Conservation (phyloP, 2,113 vertebrate species). For the Heliornis fulica region DNA sequence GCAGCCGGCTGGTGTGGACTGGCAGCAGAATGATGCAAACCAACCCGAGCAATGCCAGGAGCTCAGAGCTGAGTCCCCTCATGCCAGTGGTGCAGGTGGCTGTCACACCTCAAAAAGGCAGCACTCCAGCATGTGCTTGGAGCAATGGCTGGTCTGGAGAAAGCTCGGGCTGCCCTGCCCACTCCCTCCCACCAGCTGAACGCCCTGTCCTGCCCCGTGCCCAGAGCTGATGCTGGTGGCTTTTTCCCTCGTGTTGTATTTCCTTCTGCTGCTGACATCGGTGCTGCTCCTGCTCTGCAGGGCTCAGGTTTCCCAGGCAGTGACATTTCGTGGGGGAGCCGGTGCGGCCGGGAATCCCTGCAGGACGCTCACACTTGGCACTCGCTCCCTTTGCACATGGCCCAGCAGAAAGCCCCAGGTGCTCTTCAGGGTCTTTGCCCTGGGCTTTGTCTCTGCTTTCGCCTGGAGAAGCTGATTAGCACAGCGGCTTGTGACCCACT, state of each 20-base stretch:
- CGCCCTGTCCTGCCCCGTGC: accelerated
- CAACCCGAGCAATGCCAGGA: neutral
- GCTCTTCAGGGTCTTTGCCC: neutral
- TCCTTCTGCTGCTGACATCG: neutral
- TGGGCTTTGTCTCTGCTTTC: neutral
- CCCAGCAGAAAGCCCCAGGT: neutral
- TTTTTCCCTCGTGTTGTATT: neutral
- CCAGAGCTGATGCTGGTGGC: neutral
- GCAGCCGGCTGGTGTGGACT: accelerated
- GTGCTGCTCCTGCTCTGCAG: neutral
- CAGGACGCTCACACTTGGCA: neutral
- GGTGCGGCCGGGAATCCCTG: neutral
- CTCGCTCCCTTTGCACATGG: neutral
- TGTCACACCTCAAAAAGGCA: neutral
- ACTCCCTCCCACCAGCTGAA: accelerated
- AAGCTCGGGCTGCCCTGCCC: neutral
- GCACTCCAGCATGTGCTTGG: neutral
- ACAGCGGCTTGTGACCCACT: neutral
- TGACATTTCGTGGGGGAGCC: neutral
- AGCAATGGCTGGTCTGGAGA: neutral
- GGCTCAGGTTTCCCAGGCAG: neutral
- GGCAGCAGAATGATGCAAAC: neutral
- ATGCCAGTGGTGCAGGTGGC: neutral
- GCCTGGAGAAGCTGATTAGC: neutral
- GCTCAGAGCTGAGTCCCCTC: neutral